Evolutionary conservation across 1,140 invertebrate genomes (phyloP), one percentile per base, ranked within the genome.

Genomic region (Saxidomus purpurata): DNA sequence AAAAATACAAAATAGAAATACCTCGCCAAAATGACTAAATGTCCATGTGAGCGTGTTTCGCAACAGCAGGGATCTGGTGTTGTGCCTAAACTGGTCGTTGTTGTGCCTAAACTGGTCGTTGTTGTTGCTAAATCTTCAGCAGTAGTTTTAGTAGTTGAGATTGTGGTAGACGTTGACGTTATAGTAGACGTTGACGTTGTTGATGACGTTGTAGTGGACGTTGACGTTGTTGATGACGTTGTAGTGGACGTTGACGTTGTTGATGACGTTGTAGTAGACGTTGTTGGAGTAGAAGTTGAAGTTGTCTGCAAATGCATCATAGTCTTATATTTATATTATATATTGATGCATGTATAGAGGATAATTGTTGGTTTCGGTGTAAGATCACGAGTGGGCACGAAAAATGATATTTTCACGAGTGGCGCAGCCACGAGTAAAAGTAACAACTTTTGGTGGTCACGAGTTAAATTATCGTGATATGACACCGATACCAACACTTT

Each of bases 271-370:
- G 71, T 59, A 67, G 59, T 38, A 25, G 52, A 52, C 76, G 63
- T 71, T 76, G 71, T 28, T 69, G 36, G 71, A 25, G 84, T 76
- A 36, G 85, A 63, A 13, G 85, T 87, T 25, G 76, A 63, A 63
- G 76, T 87, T 69, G 84, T 40, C 34, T n/a, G n/a, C n/a, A n/a
- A n/a, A n/a, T n/a, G n/a, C n/a, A n/a, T n/a, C n/a, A n/a, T n/a
- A n/a, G n/a, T n/a, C n/a, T n/a, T n/a, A n/a, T n/a, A n/a, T n/a
- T n/a, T n/a, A n/a, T n/a, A n/a, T n/a, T n/a, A n/a, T n/a, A n/a
- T n/a, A n/a, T n/a, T n/a, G n/a, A n/a, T n/a, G n/a, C n/a, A n/a
- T n/a, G n/a, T n/a, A n/a, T n/a, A n/a, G n/a, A n/a, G n/a, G n/a
- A n/a, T n/a, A n/a, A n/a, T n/a, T n/a, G n/a, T n/a, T n/a, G n/a